These are phyloP conservation scores for Neodon shergylaensis DNA, from an alignment of 2,113 vertebrate species.

Conservation along the genomic window DNA sequence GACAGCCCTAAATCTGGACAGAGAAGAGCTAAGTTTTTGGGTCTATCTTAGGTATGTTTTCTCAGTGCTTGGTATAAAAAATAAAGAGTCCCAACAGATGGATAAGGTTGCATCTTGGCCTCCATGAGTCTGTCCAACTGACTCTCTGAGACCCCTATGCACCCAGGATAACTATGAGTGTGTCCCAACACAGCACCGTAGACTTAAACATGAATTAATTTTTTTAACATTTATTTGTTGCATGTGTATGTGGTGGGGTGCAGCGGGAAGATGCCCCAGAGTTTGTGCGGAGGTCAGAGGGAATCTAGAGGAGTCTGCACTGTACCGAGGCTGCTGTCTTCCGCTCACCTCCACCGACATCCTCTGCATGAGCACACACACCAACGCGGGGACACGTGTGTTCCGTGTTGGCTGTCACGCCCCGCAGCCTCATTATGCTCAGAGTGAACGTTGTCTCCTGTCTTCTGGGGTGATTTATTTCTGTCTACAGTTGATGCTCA, in stretches of 20 bases:
- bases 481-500: constrained; percentile 60
- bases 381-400: not conserved
- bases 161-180: not conserved
- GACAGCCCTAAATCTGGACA: not conserved
- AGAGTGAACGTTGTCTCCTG: constrained; percentile 38
- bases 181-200: not conserved
- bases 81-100: not conserved
- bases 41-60: not conserved
- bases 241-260: not conserved
- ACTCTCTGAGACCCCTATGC: not conserved
- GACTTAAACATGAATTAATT: not conserved
- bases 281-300: not conserved
- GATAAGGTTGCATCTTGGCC: not conserved
- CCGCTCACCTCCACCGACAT: not conserved
- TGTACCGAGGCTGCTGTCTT: not conserved
- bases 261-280: not conserved
- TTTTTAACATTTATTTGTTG: no score
- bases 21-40: not conserved
- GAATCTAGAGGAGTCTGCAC: not conserved
- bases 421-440: constrained; percentile 10
- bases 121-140: not conserved
- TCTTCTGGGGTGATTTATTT: constrained; percentile 9
- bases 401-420: not conserved
- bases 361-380: not conserved
- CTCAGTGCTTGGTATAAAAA: not conserved